These are phyloP conservation scores for Petrophora chlorosata DNA, from an alignment of 2,888 invertebrate genomes.

Conservation along the genomic window DNA sequence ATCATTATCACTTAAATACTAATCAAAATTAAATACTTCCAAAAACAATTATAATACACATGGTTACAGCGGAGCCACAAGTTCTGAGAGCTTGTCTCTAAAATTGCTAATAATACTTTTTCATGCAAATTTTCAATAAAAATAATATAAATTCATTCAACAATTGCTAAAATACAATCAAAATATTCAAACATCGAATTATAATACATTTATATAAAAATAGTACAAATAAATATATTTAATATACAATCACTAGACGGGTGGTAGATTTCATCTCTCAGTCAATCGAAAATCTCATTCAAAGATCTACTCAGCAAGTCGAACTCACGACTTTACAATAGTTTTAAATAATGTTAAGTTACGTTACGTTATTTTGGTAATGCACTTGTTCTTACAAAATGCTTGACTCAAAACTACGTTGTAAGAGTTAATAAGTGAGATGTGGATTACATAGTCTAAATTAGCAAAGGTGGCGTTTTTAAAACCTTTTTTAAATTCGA, in stretches of 20 bases:
- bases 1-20: slow-evolving; percentile 50
- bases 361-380: slow-evolving; percentile 1
- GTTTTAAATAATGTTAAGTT: no score
- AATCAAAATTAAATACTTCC: slow-evolving; percentile 29
- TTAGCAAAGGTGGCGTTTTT: no score
- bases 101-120: slow-evolving; percentile 46
- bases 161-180: slow-evolving; percentile 40
- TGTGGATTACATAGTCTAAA: no score
- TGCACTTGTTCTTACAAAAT: slow-evolving; percentile 1
- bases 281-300: slow-evolving; percentile 45
- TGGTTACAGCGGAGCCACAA: slow-evolving; percentile 35
- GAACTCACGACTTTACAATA: background rate
- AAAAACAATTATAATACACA: slow-evolving; percentile 24
- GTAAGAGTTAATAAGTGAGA: no score
- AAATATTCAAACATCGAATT: slow-evolving; percentile 33
- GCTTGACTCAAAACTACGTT: background rate
- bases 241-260: slow-evolving; percentile 48
- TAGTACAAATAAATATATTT: slow-evolving; percentile 49
- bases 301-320: slow-evolving; percentile 26
- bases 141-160: slow-evolving; percentile 46
- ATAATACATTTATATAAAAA: slow-evolving; percentile 26
- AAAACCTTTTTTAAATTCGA: no score
- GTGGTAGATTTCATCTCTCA: slow-evolving; percentile 46
- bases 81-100: slow-evolving; percentile 33
- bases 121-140: slow-evolving; percentile 37